A percentile compares a stretch with the other conserved stretches of the same genome.
phyloP scores from a whole-genome alignment of 53 echinoderm and acorn worm genomes.

The Echinarachnius parma region DNA sequence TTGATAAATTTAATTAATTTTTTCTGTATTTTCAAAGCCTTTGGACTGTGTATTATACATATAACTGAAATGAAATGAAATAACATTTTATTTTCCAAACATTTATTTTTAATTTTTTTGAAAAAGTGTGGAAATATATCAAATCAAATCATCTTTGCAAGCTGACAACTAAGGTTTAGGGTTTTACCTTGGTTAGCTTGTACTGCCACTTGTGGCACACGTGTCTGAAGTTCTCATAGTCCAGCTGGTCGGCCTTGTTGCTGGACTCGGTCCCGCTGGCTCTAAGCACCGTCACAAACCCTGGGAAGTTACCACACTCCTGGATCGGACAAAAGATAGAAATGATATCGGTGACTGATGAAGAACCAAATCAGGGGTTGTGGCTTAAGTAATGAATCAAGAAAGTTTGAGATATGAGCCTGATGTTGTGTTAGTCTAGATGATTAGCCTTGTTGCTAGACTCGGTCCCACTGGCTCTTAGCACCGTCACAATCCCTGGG shows the following conservation, averaged over 20 bases:
- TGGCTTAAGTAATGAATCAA: too few relatives aligned
- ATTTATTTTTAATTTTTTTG: too few relatives aligned
- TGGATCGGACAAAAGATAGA: constrained; percentile 18
- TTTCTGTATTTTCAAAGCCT: too few relatives aligned
- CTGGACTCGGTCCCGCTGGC: constrained; percentile 93
- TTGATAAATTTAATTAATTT: too few relatives aligned
- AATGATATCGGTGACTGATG: too few relatives aligned
- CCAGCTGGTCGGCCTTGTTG: constrained; percentile 98
- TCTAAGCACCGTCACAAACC: constrained; percentile 96
- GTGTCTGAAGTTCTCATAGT: constrained; percentile 99
- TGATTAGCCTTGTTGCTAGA: constrained; percentile 99
- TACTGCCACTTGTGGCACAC: constrained; percentile 99
- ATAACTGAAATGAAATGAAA: too few relatives aligned
- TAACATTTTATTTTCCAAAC: too few relatives aligned
- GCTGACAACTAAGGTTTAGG: too few relatives aligned
- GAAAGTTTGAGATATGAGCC: constrained; percentile 98
- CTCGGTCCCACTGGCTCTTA: constrained; percentile 88
- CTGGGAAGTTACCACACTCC: constrained; percentile 98
- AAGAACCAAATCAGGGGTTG: too few relatives aligned
- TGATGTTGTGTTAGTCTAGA: constrained; percentile 97
- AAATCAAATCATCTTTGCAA: too few relatives aligned
- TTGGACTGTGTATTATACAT: not conserved
- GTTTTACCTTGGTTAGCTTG: constrained; percentile 89
- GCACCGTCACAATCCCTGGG: constrained; percentile 96
- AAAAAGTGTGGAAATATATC: too few relatives aligned